These are phyloP conservation scores for human DNA, from an alignment of 2,113 vertebrate genomes.

Conservation along the genomic window DNA sequence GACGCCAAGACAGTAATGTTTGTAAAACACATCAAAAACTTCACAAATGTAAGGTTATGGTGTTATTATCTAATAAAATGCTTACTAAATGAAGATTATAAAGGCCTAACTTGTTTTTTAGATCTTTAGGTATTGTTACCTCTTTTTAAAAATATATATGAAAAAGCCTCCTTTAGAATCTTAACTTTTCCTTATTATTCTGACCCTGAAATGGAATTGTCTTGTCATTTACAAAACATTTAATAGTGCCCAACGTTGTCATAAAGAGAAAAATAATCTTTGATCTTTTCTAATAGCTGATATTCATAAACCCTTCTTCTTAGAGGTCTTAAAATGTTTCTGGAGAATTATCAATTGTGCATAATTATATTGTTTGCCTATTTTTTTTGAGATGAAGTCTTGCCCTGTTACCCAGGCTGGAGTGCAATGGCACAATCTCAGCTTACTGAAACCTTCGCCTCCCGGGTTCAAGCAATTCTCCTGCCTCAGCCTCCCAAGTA, in stretches of 20 bases:
- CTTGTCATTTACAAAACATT: not conserved
- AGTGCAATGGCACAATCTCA: too few species aligned
- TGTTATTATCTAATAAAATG: not conserved
- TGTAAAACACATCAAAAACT: not conserved
- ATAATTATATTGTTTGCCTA: not conserved
- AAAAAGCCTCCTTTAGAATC: not conserved
- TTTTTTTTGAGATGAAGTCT: too few species aligned
- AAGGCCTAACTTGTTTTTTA: not conserved
- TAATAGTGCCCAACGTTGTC: not conserved
- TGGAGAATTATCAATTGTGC: not conserved
- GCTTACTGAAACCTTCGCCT: too few species aligned
- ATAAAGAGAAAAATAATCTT: not conserved
- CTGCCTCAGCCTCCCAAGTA: too few species aligned
- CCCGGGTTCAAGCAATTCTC: too few species aligned
- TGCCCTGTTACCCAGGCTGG: too few species aligned
- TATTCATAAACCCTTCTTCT: not conserved
- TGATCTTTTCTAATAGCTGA: not conserved
- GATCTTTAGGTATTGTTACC: not conserved
- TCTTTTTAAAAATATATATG: not conserved
- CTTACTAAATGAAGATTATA: not conserved
- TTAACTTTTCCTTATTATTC: not conserved
- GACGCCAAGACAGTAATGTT: not conserved
- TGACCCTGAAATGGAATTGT: not conserved
- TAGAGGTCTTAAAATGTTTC: not conserved
- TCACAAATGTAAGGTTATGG: not conserved